Evolutionary conservation across 2,797 vertebrate species (phyloP).

Genomic region (Orientallactaga sibirica): DNA sequence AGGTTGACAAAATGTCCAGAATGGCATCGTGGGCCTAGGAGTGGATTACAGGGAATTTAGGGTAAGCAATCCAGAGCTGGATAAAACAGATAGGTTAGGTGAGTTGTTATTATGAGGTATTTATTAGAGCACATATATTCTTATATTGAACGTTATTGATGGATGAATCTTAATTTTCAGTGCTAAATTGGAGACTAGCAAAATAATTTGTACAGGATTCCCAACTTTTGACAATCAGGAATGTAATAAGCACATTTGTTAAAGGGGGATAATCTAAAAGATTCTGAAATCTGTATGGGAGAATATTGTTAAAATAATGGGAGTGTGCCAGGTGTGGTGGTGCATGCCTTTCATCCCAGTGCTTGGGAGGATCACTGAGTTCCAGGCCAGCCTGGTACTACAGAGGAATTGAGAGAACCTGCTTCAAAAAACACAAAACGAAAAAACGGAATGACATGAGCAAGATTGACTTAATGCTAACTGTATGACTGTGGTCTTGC

Average conservation of each 20-base stretch:
- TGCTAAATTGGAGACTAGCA: conserved; percentile 25
- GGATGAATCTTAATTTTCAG: conserved; percentile 15
- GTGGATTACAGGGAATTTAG: conserved; percentile 20
- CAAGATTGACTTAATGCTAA: conserved; percentile 19
- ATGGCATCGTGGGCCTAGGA: not conserved
- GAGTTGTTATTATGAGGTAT: not conserved
- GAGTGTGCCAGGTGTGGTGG: no score
- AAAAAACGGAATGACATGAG: conserved; percentile 33
- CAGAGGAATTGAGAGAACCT: no score
- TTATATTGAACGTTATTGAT: conserved; percentile 43
- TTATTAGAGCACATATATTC: not conserved
- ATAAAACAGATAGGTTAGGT: not conserved
- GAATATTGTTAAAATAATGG: conserved; percentile 33
- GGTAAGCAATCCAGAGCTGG: conserved; percentile 41
- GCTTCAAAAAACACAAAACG: no score
- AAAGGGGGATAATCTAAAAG: conserved; percentile 37
- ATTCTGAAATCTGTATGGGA: not conserved
- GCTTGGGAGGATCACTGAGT: no score
- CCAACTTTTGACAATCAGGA: conserved; percentile 19
- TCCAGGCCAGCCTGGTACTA: no score
- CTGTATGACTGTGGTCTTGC: conserved; percentile 44
- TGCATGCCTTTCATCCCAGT: no score
- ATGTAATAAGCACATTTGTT: not conserved
- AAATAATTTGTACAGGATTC: conserved; percentile 8
- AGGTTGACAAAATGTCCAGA: conserved; percentile 17